Evolutionary conservation across 2,888 invertebrate species (phyloP).

Genomic region (Calephelis perditalis): DNA sequence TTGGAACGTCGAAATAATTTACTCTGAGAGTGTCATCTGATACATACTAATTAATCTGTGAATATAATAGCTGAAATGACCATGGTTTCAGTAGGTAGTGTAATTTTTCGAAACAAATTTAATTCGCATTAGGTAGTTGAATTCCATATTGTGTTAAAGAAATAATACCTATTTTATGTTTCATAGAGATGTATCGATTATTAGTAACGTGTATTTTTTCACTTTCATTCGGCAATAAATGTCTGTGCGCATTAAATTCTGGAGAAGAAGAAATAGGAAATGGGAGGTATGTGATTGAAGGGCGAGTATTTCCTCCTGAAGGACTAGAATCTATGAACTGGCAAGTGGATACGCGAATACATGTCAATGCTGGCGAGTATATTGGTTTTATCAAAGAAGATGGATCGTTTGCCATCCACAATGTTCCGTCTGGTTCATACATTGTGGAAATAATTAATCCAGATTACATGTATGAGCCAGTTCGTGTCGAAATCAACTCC

Average conservation of each 20-base stretch:
- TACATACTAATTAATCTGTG: too few relatives aligned
- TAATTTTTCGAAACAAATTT: too few relatives aligned
- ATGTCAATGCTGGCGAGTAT: slow-evolving; percentile 93
- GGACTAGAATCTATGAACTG: slow-evolving; percentile 79
- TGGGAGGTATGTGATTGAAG: slow-evolving; percentile 87
- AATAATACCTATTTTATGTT: not conserved
- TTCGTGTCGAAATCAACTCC: slow-evolving; percentile 97
- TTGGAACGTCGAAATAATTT: too few relatives aligned
- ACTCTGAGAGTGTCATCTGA: too few relatives aligned
- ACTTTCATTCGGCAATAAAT: slow-evolving; percentile 28
- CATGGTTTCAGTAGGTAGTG: too few relatives aligned
- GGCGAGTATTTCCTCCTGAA: slow-evolving; percentile 87
- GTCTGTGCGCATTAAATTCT: slow-evolving; percentile 43
- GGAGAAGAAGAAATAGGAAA: slow-evolving; percentile 59
- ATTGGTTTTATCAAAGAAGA: slow-evolving; percentile 94
- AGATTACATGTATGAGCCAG: slow-evolving; percentile 94
- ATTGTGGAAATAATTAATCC: slow-evolving; percentile 95
- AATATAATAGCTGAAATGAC: too few relatives aligned
- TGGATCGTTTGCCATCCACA: slow-evolving; percentile 92
- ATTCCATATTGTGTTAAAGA: not conserved
- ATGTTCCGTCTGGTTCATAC: slow-evolving; percentile 94
- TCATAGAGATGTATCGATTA: slow-evolving; percentile 22
- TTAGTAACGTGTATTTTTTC: slow-evolving; percentile 16
- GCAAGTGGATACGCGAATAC: slow-evolving; percentile 86
- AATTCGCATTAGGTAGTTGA: too few relatives aligned